Base-by-base conservation (phyloP, 2,113 vertebrate species). In the Prietella phreatophila region DNA sequence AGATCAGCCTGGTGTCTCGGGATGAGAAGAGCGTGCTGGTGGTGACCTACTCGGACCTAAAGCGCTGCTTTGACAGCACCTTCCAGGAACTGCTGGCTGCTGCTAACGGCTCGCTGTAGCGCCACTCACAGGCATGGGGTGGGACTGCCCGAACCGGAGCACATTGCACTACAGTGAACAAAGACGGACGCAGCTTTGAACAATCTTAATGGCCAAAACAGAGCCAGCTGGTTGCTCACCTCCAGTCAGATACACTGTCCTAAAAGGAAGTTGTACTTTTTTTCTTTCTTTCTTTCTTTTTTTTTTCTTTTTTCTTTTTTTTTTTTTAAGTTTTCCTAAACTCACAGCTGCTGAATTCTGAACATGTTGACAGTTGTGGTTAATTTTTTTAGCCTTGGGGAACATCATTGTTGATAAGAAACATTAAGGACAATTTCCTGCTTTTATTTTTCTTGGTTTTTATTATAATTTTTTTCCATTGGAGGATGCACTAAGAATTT, bases 11-110 rank as follows among this genome's bases (percentile, higher is more conserved):
- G 93, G 97, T 98, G 93, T 99, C 98, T 90, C 97, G 98, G 93
- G 98, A 99, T 50, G 98, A 99, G 95, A 99, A 99, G 95, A 99
- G 98, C 85, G 97, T 98, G 84, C 96, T 99, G 91, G 98, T 99
- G 93, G 98, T 99, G 93, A 99, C 98, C 61, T 99, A 99, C 94
- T 99, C 97, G 58, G 98, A 99, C 95, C 96, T 99, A 94, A 99
- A 99, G 94, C 98, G 98, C 93, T 99, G 98, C 95, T 99, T 99
- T 91, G 98, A 99, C 94, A 99, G 97, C 92, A 99, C 98, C 95
- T 99, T 99, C 94, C 98, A 99, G 95, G 98, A 99, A 97, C 97
- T 99, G 94, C 96, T 97, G 92, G 96, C 96, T 87, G 96, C 97
- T 86, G 96, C 97, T 87, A 97, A 97, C 58, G 97, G 97, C 92